These are phyloP conservation scores for Meteorus cinctellus DNA, from an alignment of 2,888 invertebrate genomes.

Conservation along the genomic window DNA sequence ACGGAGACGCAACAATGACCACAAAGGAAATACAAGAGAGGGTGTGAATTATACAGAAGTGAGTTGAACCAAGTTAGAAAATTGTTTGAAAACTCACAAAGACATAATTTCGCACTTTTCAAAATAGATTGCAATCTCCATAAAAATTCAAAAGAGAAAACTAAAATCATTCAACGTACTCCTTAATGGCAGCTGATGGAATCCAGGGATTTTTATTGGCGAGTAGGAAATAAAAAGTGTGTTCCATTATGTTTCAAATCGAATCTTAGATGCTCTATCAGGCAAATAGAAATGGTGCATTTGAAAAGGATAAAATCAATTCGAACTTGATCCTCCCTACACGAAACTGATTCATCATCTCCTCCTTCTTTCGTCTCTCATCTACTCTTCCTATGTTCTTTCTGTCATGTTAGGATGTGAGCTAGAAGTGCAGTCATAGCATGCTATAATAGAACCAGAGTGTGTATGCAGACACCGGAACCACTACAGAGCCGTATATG, in stretches of 20 bases:
- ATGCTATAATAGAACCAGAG: no score
- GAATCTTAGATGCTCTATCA: conserved; percentile 38
- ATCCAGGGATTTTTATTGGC: not conserved
- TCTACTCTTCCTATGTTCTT: not conserved
- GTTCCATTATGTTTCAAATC: conserved; percentile 27
- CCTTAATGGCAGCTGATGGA: not conserved
- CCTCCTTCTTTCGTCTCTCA: conserved; percentile 16
- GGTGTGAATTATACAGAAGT: not conserved
- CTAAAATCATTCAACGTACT: not conserved
- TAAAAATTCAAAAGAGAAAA: not conserved
- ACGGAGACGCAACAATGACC: not conserved
- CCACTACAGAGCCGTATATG: not conserved
- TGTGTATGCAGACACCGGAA: conserved; percentile 22
- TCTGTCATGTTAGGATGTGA: conserved; percentile 5
- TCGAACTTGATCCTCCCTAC: conserved; percentile 16
- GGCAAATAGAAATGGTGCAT: conserved; percentile 42
- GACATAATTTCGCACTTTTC: not conserved
- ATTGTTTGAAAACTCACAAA: not conserved
- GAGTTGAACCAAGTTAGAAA: not conserved
- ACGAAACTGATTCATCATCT: conserved; percentile 13
- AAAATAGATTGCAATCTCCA: not conserved
- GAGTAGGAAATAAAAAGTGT: conserved; percentile 11
- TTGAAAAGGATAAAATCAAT: conserved; percentile 20
- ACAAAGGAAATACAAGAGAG: not conserved
- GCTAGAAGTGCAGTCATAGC: not conserved